Conservation (phyloP, 2,113 vertebrate genomes). For the Euleptes europaea region DNA sequence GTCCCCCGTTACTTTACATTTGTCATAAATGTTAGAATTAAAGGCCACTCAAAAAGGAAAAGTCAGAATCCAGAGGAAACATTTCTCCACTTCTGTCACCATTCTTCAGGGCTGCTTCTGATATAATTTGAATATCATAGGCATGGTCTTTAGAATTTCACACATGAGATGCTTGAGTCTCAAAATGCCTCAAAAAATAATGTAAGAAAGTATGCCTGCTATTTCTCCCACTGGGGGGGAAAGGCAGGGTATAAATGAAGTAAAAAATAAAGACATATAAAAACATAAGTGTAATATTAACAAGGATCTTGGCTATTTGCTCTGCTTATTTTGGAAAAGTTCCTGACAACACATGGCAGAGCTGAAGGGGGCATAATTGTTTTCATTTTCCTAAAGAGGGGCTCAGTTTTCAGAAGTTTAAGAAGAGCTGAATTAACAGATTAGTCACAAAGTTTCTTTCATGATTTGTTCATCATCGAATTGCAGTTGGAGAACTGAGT, state of each 20-base stretch:
- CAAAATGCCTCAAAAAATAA: not conserved
- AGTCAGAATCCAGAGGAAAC: not conserved
- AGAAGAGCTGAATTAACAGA: slow-evolving; percentile 24
- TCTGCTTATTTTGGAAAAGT: not conserved
- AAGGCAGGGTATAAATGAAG: too few relatives aligned
- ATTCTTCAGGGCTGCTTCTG: not conserved
- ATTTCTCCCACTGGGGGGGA: too few relatives aligned
- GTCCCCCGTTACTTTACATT: not conserved
- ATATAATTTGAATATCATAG: not conserved
- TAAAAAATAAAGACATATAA: not conserved
- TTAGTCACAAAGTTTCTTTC: slow-evolving; percentile 14
- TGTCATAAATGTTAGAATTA: not conserved
- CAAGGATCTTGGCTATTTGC: not conserved
- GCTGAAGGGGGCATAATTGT: not conserved
- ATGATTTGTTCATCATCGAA: slow-evolving; percentile 12
- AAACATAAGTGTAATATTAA: slow-evolving; percentile 14
- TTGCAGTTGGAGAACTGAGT: not conserved
- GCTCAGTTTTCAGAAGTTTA: slow-evolving; percentile 20
- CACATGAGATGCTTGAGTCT: not conserved
- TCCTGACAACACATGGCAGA: not conserved
- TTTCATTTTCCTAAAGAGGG: slow-evolving; percentile 10
- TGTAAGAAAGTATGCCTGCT: not conserved
- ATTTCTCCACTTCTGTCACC: too few relatives aligned
- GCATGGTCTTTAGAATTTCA: not conserved
- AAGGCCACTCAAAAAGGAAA: not conserved